phyloP scores from a whole-genome alignment of 2,113 vertebrate species.

The Corynorhinus townsendii region DNA sequence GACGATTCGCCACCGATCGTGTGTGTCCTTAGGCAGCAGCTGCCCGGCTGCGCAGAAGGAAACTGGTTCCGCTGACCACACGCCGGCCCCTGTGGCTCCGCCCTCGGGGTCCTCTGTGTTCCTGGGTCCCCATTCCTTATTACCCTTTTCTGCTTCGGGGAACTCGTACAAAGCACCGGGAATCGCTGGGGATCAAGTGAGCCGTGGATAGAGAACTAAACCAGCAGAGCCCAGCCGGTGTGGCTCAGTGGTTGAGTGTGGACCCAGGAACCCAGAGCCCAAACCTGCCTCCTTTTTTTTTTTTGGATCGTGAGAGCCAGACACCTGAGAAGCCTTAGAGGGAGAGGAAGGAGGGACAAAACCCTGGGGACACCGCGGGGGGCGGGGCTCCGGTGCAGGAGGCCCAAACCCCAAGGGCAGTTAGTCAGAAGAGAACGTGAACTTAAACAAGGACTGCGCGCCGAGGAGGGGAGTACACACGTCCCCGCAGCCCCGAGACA shows the following conservation, averaged over 20 bases:
- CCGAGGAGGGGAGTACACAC: slow-evolving; percentile 55
- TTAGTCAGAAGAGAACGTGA: slow-evolving; percentile 33
- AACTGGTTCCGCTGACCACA: fast-evolving
- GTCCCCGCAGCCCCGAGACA: slow-evolving; percentile 66
- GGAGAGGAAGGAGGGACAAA: background rate
- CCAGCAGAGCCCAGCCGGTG: background rate
- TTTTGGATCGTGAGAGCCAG: background rate
- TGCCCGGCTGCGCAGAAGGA: background rate
- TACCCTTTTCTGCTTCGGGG: background rate
- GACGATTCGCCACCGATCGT: background rate
- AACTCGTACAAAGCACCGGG: background rate
- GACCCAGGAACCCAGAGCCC: background rate
- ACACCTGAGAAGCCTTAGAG: background rate
- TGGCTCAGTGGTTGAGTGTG: too few relatives aligned
- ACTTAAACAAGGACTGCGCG: slow-evolving; percentile 53
- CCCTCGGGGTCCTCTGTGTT: background rate
- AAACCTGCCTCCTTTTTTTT: background rate
- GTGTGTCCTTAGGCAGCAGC: background rate
- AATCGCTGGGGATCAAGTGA: background rate
- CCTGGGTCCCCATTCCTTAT: background rate
- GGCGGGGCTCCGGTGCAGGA: background rate
- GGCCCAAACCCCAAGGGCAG: slow-evolving; percentile 41
- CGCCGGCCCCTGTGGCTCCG: fast-evolving
- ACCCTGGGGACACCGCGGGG: background rate
- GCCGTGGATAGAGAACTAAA: background rate